These are phyloP conservation scores for Chloromyia formosa DNA, from an alignment of 2,888 invertebrate species.

Conservation along the genomic window DNA sequence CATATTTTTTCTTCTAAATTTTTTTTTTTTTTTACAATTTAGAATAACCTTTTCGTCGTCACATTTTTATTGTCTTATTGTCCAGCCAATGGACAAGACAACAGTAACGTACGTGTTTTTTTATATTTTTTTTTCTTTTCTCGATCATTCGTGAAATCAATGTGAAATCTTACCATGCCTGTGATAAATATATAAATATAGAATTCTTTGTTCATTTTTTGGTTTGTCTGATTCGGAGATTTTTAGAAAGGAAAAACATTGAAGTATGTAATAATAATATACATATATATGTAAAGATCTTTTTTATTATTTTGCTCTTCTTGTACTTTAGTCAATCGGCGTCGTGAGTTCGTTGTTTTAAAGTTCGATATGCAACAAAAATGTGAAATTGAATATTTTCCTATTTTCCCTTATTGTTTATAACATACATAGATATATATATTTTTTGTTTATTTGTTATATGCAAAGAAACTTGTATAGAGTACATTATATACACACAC, in stretches of 20 bases:
- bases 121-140: not conserved
- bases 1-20: no score
- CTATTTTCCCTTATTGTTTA: constrained; percentile 2
- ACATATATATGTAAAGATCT: no score
- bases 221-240: constrained; percentile 9
- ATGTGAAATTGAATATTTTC: constrained; percentile 30
- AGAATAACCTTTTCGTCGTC: no score
- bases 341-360: constrained; percentile 2
- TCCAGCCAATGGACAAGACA: not conserved
- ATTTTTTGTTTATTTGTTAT: not conserved
- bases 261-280: not conserved
- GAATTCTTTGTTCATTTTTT: constrained; percentile 66
- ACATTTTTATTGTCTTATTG: not conserved
- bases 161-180: constrained; percentile 67
- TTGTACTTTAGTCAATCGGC: constrained; percentile 23
- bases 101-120: not conserved
- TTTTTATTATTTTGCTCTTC: not conserved
- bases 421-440: not conserved
- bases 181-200: constrained; percentile 66
- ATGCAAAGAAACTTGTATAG: not conserved
- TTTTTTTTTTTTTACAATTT: no score
- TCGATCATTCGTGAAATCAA: not conserved
- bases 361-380: constrained; percentile 3
- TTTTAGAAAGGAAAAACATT: not conserved
- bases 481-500: constrained; percentile 15